A percentile compares a stretch with the other conserved stretches of the same genome.
These are phyloP conservation scores for Oscheius myriophilus DNA, from an alignment of 2,888 invertebrate genomes.

Conservation along the genomic window DNA sequence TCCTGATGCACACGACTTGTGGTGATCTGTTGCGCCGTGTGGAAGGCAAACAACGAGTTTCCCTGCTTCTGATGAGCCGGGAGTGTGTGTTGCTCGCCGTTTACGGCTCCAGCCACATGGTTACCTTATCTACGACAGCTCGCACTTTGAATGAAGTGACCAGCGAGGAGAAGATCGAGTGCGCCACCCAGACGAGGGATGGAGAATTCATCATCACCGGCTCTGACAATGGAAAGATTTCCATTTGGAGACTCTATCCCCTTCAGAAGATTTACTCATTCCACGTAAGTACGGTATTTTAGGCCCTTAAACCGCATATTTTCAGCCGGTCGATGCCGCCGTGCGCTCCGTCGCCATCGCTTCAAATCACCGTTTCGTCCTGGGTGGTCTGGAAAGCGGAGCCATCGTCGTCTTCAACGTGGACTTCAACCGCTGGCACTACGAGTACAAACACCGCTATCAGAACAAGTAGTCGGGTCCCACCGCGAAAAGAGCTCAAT, in stretches of 20 bases:
- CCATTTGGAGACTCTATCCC: constrained; percentile 97
- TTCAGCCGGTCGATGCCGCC: constrained; percentile 63
- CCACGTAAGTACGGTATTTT: constrained; percentile 74
- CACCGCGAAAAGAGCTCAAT: too few species aligned
- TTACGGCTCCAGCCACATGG: constrained; percentile 74
- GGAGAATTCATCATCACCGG: constrained; percentile 98
- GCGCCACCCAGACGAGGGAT: constrained; percentile 72
- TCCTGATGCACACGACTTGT: constrained; percentile 95
- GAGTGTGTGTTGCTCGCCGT: constrained; percentile 95
- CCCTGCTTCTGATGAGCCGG: constrained; percentile 79
- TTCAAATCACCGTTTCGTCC: constrained; percentile 96
- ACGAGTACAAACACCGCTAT: constrained; percentile 65
- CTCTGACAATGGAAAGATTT: constrained; percentile 94
- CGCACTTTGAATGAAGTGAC: constrained; percentile 48
- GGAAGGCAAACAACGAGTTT: constrained; percentile 42
- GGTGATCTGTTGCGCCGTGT: constrained; percentile 93
- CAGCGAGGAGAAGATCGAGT: constrained; percentile 51
- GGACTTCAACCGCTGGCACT: constrained; percentile 86
- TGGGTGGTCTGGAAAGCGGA: constrained; percentile 95
- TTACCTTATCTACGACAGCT: constrained; percentile 65
- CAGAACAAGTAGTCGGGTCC: constrained; percentile 23
- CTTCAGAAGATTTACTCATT: constrained; percentile 95
- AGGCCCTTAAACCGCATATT: not conserved
- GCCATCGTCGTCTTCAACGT: constrained; percentile 98
- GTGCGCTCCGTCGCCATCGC: constrained; percentile 85